phyloP scores from a whole-genome alignment of 2,113 vertebrate species.

The Amblyornis subalaris region DNA sequence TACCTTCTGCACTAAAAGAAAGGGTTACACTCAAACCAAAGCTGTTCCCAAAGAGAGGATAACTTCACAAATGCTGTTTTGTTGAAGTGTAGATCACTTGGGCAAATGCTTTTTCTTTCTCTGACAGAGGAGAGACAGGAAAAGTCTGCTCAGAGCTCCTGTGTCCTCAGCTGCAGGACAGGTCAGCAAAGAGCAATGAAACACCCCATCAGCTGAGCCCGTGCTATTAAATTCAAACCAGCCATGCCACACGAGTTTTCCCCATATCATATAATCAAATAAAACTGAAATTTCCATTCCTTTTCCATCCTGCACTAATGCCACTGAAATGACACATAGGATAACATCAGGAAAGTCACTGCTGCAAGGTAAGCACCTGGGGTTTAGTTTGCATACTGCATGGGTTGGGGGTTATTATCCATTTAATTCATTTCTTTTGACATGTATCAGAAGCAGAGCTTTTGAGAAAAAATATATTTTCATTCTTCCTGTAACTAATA shows the following conservation, averaged over 20 bases:
- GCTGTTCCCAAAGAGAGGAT: background rate
- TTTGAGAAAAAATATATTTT: background rate
- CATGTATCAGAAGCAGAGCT: background rate
- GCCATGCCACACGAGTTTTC: background rate
- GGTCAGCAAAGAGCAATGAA: background rate
- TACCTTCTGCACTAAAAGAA: background rate
- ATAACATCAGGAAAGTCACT: background rate
- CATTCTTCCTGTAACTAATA: background rate
- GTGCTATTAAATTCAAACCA: background rate
- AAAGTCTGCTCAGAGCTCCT: background rate
- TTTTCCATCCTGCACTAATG: background rate
- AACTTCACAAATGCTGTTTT: rapidly evolving
- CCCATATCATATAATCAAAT: background rate
- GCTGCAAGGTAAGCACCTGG: background rate
- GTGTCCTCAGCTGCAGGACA: background rate
- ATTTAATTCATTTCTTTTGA: background rate
- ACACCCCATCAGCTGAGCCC: background rate
- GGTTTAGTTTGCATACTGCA: background rate
- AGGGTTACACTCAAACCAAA: background rate
- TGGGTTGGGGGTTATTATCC: background rate
- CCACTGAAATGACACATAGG: background rate
- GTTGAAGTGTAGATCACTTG: background rate
- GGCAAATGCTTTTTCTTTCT: background rate
- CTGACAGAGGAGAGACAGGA: background rate
- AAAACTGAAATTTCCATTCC: background rate